Percentiles rank a stretch among this genome's conserved stretches.
phyloP scores from a whole-genome alignment of 2,888 invertebrate species.

The Elgonia sp. region DNA sequence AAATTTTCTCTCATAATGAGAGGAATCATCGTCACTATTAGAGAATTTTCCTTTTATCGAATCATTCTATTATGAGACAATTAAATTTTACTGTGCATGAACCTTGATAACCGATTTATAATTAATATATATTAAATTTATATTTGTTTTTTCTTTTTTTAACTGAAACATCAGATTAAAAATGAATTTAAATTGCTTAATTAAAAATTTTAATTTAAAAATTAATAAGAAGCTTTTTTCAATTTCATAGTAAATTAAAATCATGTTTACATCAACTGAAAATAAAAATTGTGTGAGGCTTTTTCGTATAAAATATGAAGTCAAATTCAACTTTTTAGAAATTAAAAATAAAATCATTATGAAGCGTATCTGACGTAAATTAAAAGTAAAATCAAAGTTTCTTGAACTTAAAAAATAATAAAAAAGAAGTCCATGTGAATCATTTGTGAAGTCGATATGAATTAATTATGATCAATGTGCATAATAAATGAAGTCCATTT shows the following conservation, averaged over 20 bases:
- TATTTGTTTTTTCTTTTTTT: not conserved
- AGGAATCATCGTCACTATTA: too few species aligned
- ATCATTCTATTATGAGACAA: too few species aligned
- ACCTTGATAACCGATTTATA: too few species aligned
- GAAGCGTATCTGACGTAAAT: not conserved
- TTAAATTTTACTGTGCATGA: too few species aligned
- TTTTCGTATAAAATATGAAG: constrained; percentile 6
- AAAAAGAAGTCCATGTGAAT: not conserved
- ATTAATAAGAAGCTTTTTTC: not conserved
- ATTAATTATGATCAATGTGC: constrained; percentile 2
- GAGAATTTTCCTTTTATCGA: too few species aligned
- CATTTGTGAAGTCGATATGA: not conserved
- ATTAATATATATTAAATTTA: not conserved
- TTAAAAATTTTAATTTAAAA: not conserved
- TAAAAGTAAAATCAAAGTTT: not conserved
- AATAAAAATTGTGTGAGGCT: not conserved
- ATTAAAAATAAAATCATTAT: constrained; percentile 9
- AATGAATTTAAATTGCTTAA: not conserved
- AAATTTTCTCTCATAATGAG: too few species aligned
- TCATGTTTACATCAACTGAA: constrained; percentile 5
- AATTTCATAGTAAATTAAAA: not conserved
- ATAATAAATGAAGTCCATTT: constrained; percentile 1
- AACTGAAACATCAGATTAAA: too few species aligned
- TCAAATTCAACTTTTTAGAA: not conserved
- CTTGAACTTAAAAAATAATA: not conserved